Percentiles rank a stretch among this genome's conserved stretches.
These are phyloP conservation scores for Eleutherodactylus coqui DNA, from an alignment of 2,797 vertebrate genomes.

Conservation along the genomic window DNA sequence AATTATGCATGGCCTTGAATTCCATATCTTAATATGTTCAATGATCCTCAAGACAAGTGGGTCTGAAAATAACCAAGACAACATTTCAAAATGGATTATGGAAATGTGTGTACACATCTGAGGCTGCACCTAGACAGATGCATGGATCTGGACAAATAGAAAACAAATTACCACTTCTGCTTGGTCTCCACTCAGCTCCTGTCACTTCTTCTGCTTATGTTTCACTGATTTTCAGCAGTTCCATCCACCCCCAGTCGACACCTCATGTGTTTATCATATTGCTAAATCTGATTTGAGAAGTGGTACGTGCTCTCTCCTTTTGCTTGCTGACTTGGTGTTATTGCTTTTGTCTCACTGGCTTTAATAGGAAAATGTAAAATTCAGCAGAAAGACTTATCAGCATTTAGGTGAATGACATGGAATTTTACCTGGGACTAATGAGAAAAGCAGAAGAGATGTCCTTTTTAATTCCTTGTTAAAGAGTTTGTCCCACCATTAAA, in stretches of 20 bases:
- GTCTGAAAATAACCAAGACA: slow-evolving; percentile 4
- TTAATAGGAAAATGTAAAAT: slow-evolving; percentile 34
- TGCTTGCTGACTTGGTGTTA: slow-evolving; percentile 30
- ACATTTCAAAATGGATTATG: slow-evolving; percentile 17
- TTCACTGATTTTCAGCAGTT: slow-evolving; percentile 24
- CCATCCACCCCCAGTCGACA: slow-evolving; percentile 20
- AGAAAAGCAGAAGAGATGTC: neutral
- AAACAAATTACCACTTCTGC: neutral
- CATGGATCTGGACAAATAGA: slow-evolving; percentile 9
- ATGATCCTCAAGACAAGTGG: slow-evolving; percentile 16
- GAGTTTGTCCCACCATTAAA: neutral
- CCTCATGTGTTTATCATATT: slow-evolving; percentile 45
- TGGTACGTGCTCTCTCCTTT: neutral
- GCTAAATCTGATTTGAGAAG: slow-evolving; percentile 39
- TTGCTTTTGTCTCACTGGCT: slow-evolving; percentile 21
- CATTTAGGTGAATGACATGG: neutral
- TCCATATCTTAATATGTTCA: slow-evolving; percentile 14
- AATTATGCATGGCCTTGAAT: neutral
- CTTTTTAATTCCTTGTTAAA: neutral
- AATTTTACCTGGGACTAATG: neutral
- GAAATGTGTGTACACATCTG: neutral
- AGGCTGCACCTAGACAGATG: slow-evolving; percentile 7
- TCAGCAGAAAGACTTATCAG: neutral
- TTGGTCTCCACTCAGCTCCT: slow-evolving; percentile 19
- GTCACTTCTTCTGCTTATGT: slow-evolving; percentile 28